Evolutionary conservation across 2,113 vertebrate genomes (phyloP).

Genomic region (Pseudolaguvia tuberculata): DNA sequence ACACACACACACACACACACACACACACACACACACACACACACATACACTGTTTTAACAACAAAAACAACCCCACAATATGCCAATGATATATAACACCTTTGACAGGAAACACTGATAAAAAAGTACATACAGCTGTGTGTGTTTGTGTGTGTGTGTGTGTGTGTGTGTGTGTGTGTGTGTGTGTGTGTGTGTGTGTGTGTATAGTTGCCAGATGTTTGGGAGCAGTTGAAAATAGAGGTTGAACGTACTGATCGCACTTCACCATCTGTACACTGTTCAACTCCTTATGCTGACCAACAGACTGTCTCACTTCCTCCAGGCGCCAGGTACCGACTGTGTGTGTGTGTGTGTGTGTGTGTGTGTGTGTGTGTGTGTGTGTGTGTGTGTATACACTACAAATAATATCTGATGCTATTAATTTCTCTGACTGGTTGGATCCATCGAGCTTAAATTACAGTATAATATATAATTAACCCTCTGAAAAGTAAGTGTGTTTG

Average conservation of each 20-base stretch:
- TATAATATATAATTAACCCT: too few species aligned
- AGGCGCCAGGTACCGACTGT: slow-evolving; percentile 69
- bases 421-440: too few species aligned
- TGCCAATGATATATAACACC: too few species aligned
- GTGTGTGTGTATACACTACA: too few species aligned
- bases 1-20: slow-evolving; percentile 12
- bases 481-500: background rate
- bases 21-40: slow-evolving; percentile 21
- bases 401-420: too few species aligned
- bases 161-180: background rate
- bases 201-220: slow-evolving; percentile 82
- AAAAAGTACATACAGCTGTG: too few species aligned
- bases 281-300: slow-evolving; percentile 62
- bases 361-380: slow-evolving; percentile 14
- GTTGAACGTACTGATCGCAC: slow-evolving; percentile 67
- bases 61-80: too few species aligned
- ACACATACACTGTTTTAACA: too few species aligned
- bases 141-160: too few species aligned
- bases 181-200: slow-evolving; percentile 23
- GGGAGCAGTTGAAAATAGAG: slow-evolving; percentile 82
- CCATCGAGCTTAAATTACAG: too few species aligned
- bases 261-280: slow-evolving; percentile 25
- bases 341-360: slow-evolving; percentile 1
- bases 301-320: slow-evolving; percentile 83
- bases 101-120: too few species aligned